Conservation (phyloP, 2,888 invertebrate species). For the Cyaniris semiargus region DNA sequence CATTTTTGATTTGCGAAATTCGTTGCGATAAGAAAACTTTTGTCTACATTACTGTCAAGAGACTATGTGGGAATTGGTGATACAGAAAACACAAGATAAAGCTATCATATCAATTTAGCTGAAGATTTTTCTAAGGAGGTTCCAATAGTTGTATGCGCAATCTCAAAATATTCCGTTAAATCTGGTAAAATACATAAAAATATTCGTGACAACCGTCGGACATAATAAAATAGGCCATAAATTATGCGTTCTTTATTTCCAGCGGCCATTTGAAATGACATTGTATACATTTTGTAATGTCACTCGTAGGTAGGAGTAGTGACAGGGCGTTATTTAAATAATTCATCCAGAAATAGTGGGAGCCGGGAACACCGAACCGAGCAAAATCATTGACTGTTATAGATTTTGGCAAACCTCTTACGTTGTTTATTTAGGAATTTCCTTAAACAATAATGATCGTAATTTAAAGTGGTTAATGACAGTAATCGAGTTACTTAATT, state of each 20-base stretch:
- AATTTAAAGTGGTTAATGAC: slow-evolving; percentile 13
- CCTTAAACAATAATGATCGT: slow-evolving; percentile 29
- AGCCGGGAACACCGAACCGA: slow-evolving; percentile 43
- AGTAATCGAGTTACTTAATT: background rate
- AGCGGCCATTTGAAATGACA: slow-evolving; percentile 37
- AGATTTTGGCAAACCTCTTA: slow-evolving; percentile 43
- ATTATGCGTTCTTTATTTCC: slow-evolving; percentile 4
- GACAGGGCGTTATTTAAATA: slow-evolving; percentile 41
- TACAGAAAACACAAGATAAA: too few relatives aligned
- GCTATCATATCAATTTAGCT: too few relatives aligned
- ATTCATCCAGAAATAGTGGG: slow-evolving; percentile 42
- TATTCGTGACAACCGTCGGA: background rate
- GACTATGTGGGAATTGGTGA: too few relatives aligned
- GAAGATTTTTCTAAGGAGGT: background rate
- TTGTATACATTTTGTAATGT: slow-evolving; percentile 40
- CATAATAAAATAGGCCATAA: slow-evolving; percentile 4
- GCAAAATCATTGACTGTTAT: slow-evolving; percentile 44
- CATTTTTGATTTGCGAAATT: too few relatives aligned
- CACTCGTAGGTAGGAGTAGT: slow-evolving; percentile 41
- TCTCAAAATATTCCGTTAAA: background rate
- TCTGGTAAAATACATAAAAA: background rate
- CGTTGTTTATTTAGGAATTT: slow-evolving; percentile 37
- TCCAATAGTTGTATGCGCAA: background rate
- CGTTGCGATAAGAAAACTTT: too few relatives aligned
- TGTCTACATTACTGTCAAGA: too few relatives aligned